phyloP scores from a whole-genome alignment of 2,888 invertebrate genomes.

The Drosophila maculinotata region DNA sequence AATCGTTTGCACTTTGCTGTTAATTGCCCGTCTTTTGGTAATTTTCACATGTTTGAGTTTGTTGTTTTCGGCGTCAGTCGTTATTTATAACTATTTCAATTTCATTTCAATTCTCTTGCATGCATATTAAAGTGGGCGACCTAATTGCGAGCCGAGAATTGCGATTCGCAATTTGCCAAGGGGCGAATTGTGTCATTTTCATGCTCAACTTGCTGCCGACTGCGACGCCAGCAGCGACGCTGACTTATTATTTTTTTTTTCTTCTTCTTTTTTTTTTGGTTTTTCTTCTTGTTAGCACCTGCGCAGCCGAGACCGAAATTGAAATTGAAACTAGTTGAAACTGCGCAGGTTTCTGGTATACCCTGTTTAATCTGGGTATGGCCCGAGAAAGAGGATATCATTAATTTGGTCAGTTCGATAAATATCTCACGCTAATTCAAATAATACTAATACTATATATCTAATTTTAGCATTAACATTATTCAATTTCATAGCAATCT shows the following conservation, averaged over 20 bases:
- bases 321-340: constrained; percentile 42
- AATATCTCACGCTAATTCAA: not conserved
- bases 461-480: too few species aligned
- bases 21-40: constrained; percentile 54
- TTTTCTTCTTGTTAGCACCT: constrained; percentile 39
- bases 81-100: constrained; percentile 62
- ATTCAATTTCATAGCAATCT: too few species aligned
- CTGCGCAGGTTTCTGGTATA: constrained; percentile 30
- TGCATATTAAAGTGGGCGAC: constrained; percentile 72
- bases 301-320: constrained; percentile 27
- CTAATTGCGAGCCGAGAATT: constrained; percentile 70
- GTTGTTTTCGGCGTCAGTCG: constrained; percentile 51
- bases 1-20: constrained; percentile 68
- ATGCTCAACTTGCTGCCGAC: constrained; percentile 25
- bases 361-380: constrained; percentile 15
- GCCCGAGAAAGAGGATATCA: not conserved
- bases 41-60: constrained; percentile 13
- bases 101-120: constrained; percentile 56
- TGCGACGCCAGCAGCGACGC: constrained; percentile 21
- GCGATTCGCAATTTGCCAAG: constrained; percentile 27
- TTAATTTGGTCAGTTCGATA: not conserved
- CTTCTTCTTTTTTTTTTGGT: not conserved
- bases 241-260: not conserved
- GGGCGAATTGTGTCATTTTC: constrained; percentile 63
- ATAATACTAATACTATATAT: too few species aligned